Conservation (phyloP, 2,113 vertebrate species). For the Oryzias curvinotus region DNA sequence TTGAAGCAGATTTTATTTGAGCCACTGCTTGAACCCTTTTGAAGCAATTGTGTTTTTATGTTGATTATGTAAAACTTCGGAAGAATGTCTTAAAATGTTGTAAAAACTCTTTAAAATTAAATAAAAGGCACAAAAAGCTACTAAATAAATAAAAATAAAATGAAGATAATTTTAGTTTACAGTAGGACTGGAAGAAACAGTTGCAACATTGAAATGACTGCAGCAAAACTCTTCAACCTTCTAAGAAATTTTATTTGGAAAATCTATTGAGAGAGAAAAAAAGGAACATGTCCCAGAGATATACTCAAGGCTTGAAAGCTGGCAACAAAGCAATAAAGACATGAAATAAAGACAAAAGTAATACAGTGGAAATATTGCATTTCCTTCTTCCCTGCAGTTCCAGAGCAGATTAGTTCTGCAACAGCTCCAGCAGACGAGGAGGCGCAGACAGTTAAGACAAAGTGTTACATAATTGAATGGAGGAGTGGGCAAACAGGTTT, state of each 20-base stretch:
- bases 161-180: too few species aligned
- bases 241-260: neutral
- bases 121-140: too few species aligned
- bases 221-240: conserved; percentile 22
- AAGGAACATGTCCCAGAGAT: conserved; percentile 6
- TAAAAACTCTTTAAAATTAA: too few species aligned
- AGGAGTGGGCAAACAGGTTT: neutral
- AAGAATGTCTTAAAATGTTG: too few species aligned
- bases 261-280: conserved; percentile 7
- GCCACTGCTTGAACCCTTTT: too few species aligned
- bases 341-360: conserved; percentile 17
- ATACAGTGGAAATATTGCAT: conserved; percentile 11
- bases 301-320: neutral
- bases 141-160: too few species aligned
- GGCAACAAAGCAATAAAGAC: conserved; percentile 9
- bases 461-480: conserved; percentile 36
- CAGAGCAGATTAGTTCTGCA: conserved; percentile 11
- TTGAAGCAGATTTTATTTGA: too few species aligned
- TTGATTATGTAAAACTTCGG: too few species aligned
- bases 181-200: too few species aligned
- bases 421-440: conserved; percentile 5
- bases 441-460: conserved; percentile 13
- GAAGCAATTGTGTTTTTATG: too few species aligned
- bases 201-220: neutral
- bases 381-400: conserved; percentile 4